A percentile compares a stretch with the other conserved stretches of the same genome.
Conservation (phyloP, 2,888 invertebrate species). For the Autographa pulchrina region DNA sequence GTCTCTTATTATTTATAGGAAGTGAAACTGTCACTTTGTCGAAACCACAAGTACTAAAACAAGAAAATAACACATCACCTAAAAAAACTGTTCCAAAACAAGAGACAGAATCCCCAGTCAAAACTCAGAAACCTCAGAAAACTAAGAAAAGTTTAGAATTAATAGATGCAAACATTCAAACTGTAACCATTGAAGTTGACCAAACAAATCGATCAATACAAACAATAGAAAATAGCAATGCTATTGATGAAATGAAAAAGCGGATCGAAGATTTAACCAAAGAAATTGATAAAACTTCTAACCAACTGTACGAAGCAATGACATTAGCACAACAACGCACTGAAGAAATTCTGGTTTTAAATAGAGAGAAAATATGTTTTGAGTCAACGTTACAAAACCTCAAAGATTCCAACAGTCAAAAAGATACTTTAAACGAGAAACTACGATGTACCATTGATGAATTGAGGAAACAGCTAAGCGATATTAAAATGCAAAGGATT, state of each 20-base stretch:
- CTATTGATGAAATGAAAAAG: slow-evolving; percentile 59
- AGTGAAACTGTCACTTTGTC: slow-evolving; percentile 77
- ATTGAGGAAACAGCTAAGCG: slow-evolving; percentile 69
- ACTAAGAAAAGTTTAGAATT: slow-evolving; percentile 41
- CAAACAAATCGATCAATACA: slow-evolving; percentile 67
- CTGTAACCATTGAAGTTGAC: slow-evolving; percentile 52
- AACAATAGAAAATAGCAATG: slow-evolving; percentile 69
- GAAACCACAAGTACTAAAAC: slow-evolving; percentile 71
- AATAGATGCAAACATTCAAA: slow-evolving; percentile 71
- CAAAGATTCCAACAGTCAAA: slow-evolving; percentile 71
- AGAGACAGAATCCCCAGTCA: slow-evolving; percentile 35
- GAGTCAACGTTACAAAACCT: slow-evolving; percentile 73
- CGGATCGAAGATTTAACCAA: slow-evolving; percentile 62
- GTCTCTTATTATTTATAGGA: slow-evolving; percentile 66
- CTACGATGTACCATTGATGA: slow-evolving; percentile 67
- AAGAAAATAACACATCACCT: slow-evolving; percentile 31
- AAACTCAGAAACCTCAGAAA: slow-evolving; percentile 21
- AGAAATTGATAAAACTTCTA: slow-evolving; percentile 67
- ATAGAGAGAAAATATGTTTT: slow-evolving; percentile 77
- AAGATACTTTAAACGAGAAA: slow-evolving; percentile 69
- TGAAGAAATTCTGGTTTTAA: slow-evolving; percentile 73
- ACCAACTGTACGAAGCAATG: slow-evolving; percentile 77
- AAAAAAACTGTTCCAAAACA: slow-evolving; percentile 18
- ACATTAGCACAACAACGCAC: slow-evolving; percentile 75
- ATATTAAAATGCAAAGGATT: slow-evolving; percentile 63